These are phyloP conservation scores for Harlomillsia oculata DNA, from an alignment of 1,140 invertebrate genomes.

Conservation along the genomic window DNA sequence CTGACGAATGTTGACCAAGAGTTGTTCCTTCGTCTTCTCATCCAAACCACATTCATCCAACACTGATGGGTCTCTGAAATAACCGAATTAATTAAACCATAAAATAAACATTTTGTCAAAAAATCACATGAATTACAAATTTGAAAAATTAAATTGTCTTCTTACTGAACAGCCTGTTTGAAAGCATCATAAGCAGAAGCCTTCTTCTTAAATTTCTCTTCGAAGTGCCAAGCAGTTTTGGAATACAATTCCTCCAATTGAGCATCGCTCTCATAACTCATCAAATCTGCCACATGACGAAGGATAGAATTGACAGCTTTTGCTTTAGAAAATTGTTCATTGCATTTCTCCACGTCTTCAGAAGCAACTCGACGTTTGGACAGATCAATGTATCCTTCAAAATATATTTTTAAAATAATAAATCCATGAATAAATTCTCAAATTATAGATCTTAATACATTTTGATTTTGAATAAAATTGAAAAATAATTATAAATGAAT, in stretches of 20 bases:
- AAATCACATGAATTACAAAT: too few species aligned
- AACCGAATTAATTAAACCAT: neutral
- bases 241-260: conserved; percentile 91
- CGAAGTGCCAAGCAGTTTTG: conserved; percentile 98
- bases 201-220: conserved; percentile 94
- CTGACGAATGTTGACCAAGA: conserved; percentile 88
- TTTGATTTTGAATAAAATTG: neutral
- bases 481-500: conserved; percentile 2
- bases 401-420: neutral
- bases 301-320: conserved; percentile 98
- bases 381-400: conserved; percentile 92
- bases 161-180: conserved; percentile 93
- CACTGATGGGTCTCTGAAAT: conserved; percentile 72
- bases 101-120: too few species aligned
- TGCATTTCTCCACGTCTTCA: conserved; percentile 96
- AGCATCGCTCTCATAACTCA: conserved; percentile 81
- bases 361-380: conserved; percentile 96
- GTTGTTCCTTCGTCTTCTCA: conserved; percentile 80
- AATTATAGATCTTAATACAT: neutral
- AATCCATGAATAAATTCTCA: neutral
- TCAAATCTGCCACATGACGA: conserved; percentile 88
- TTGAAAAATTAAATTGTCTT: too few species aligned
- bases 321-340: conserved; percentile 95
- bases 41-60: conserved; percentile 94
- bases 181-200: conserved; percentile 95